Conservation (phyloP, 2,113 vertebrate genomes). For the Motacilla tschutschensis region DNA sequence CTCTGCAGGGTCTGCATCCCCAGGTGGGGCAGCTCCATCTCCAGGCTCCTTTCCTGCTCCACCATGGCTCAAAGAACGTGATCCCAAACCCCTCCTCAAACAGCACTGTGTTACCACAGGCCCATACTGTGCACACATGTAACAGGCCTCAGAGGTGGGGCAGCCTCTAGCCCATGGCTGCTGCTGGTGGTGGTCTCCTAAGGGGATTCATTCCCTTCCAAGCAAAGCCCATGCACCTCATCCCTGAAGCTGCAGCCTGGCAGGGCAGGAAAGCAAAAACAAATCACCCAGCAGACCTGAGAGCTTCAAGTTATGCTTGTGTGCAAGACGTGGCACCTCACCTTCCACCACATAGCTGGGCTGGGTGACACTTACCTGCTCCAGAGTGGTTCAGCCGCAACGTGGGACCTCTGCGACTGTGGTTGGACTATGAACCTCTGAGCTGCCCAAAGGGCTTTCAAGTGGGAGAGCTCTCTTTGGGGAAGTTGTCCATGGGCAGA, state of each 20-base stretch:
- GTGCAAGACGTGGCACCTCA: not conserved
- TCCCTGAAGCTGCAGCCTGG: not conserved
- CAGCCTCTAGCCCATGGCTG: not conserved
- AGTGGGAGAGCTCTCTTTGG: not conserved
- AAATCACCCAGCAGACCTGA: not conserved
- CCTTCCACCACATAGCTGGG: not conserved
- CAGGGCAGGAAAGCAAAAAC: not conserved
- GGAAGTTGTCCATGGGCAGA: not conserved
- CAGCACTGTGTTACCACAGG: not conserved
- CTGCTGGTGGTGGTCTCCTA: not conserved
- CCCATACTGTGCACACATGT: not conserved
- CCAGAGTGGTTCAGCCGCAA: not conserved
- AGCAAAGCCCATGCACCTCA: not conserved
- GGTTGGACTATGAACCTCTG: fast-evolving
- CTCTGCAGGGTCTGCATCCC: not conserved
- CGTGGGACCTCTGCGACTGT: fast-evolving
- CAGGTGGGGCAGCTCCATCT: not conserved
- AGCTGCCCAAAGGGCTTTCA: not conserved
- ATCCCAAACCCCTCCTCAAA: not conserved
- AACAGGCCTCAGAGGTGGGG: not conserved
- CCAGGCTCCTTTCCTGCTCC: not conserved
- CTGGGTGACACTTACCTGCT: not conserved
- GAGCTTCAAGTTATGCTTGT: not conserved
- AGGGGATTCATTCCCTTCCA: not conserved
- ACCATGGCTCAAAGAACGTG: not conserved